Base-by-base conservation (phyloP, 2,113 vertebrate genomes). In the Rhizomys pruinosus region DNA sequence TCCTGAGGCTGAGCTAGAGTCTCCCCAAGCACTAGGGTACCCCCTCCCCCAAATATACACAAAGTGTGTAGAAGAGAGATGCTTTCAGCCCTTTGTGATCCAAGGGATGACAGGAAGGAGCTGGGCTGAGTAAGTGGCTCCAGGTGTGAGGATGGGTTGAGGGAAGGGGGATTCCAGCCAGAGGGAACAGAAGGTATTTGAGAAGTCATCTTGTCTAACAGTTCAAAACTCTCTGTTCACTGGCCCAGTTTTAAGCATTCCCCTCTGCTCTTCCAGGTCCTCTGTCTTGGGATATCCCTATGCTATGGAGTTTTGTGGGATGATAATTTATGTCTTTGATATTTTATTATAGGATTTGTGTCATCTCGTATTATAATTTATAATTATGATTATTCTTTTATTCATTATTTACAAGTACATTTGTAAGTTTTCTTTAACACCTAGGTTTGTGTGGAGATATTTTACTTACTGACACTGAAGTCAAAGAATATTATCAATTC, bases 381-480 rank as follows among this genome's bases (percentile, higher is more conserved):
- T 86, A 42, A 64, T 88, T 37, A 74, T 25, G 66, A 29, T 57
- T 78, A 52, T 82, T 94, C 63, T 93, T 84, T 80, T 64, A 74
- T 20, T 42, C 52, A 94, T 52, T 84, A 63, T 78, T 92, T 86
- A 69, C 39, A 78, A 74, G 44, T 87, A 16, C 59, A 39, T 84
- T 79, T 78, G 89, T 39, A 69, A 74, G 63, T 42, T 92, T 91
- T 73, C 84, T 86, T n/a, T 84, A 66, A 59, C 69, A 63, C 6
- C 6, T 5, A 27, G 13, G 55, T 79, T 84, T 44, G 5, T 82
- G 63, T 64, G 17, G 25, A 68, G 59, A 73, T 90, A 55, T 76
- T 95, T 88, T 73, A 19, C 27, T 79, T 84, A 57, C 55, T 76
- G 52, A 91, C 19, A 13, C 77, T 55, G 55, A 93, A n/a, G 34